Conservation (phyloP, 1,140 invertebrate genomes). For the Riptortus pedestris region DNA sequence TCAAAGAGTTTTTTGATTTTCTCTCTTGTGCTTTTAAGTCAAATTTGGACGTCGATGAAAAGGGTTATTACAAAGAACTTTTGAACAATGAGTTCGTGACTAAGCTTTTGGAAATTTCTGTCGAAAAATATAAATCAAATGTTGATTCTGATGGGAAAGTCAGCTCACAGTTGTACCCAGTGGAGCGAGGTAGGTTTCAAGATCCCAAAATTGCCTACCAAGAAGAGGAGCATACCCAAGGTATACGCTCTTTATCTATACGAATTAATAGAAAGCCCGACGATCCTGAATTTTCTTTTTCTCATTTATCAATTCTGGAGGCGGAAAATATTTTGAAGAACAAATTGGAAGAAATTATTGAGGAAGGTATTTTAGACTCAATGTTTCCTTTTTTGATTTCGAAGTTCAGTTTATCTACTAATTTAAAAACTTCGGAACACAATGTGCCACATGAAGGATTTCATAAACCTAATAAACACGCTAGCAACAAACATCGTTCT, state of each 20-base stretch:
- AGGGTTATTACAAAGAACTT: slow-evolving; percentile 5
- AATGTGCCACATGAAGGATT: neutral
- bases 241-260: neutral
- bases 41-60: slow-evolving; percentile 16
- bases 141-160: neutral
- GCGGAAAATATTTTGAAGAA: slow-evolving; percentile 11
- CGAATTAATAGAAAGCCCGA: slow-evolving; percentile 1
- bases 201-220: neutral
- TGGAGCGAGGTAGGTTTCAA: neutral
- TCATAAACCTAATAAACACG: neutral
- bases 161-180: neutral
- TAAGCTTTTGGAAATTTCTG: neutral
- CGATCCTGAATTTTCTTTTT: neutral
- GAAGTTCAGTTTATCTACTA: slow-evolving; percentile 31
- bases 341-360: slow-evolving; percentile 52
- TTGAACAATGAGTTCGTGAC: neutral
- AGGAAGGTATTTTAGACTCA: slow-evolving; percentile 66
- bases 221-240: neutral
- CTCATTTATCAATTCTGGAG: neutral
- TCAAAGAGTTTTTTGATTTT: slow-evolving; percentile 22
- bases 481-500: neutral
- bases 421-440: slow-evolving; percentile 10
- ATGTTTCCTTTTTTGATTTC: slow-evolving; percentile 58
- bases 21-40: slow-evolving; percentile 20
- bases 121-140: slow-evolving; percentile 5